Base-by-base conservation (phyloP, 2,113 vertebrate genomes). In the Gadus macrocephalus region DNA sequence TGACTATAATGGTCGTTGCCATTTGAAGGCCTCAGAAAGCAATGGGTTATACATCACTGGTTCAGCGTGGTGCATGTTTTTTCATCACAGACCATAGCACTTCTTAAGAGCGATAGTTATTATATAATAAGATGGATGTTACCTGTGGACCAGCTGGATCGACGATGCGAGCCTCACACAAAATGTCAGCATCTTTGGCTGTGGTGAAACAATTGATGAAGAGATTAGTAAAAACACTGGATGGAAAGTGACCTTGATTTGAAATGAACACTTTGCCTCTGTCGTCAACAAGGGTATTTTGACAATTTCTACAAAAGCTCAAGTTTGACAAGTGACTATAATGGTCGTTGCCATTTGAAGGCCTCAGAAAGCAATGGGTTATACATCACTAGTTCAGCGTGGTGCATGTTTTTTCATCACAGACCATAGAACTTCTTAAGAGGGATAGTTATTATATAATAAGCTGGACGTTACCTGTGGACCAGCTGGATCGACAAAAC, bases 51-150 rank as follows among this genome's bases (percentile, higher is more conserved):
- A 62, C 61, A 62, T 62, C 61, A 62, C 2, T 5, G 8, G 8
- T 15, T 62, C 61, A 62, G 61, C 61, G 61, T 62, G 61, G 61
- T 62, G 61, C 61, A 62, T 62, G 61, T 27, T 27, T 62, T 62
- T 25, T 62, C 61, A 2, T 31, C 61, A 62, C 25, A 62, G 61
- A 62, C 61, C 61, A 62, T 20, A 62, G 3, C 22, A 19, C 1
- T 25, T 25, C 22, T 25, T 25, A 25, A 25, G 38, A 25, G 22
- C 1, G 38, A 7, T 42, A 7, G 38, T 25, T 42, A 11, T 11
- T 7, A 42, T 56, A 15, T 3, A 25, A 15, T 56, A 1, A 16
- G 16, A 1, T 53, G 15, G 3, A 56, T 4, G 4, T 56, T 56
- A 56, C 53, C 53, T 56, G 53, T 15, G 15, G 53, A 16, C 4